Evolutionary conservation across 2,797 vertebrate genomes (phyloP), one percentile per base, ranked within the genome.

Genomic region (Melanotaenia boesemani): DNA sequence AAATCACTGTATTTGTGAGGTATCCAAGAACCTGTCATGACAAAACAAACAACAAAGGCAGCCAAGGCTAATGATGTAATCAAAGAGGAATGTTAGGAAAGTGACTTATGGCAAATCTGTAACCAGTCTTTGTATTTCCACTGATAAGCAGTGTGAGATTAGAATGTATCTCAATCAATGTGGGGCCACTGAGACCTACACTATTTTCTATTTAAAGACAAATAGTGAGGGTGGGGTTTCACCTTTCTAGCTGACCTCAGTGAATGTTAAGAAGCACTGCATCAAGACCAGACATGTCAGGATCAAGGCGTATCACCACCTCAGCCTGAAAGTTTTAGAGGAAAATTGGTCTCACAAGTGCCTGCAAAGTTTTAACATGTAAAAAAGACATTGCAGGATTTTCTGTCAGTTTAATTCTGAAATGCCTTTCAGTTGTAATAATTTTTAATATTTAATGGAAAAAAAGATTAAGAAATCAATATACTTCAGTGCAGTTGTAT

Each of bases 21-120:
- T 65, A 58, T 39, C 62, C 58, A 32, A 63, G 44, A 36, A 73
- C 62, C n/a, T 67, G 67, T 77, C 72, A 55, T 64, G 72, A 50
- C 39, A 54, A 34, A 52, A 70, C 15, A 48, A 61, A 50, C 48
- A 34, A 39, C 32, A 34, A 62, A 63, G 54, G 63, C 56, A 69
- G 73, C 61, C 36, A 56, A 64, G 60, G 34, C 32, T 48, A 80
- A 74, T 78, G 79, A 85, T 71, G 62, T 72, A 86, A 91, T 88
- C 74, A 82, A 58, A 64, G 71, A 78, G 79, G 84, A 86, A 90
- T 84, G 82, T 71, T 78, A 77, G 80, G 80, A 72, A 60, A 67
- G 28, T 41, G 64, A 78, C 39, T 48, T 72, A 72, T 71, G 48
- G 66, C 70, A 56, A 69, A 70, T 28, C 30, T 64, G 66, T 66